These are phyloP conservation scores for Sparus aurata DNA, from an alignment of 2,797 vertebrate species.

Conservation along the genomic window DNA sequence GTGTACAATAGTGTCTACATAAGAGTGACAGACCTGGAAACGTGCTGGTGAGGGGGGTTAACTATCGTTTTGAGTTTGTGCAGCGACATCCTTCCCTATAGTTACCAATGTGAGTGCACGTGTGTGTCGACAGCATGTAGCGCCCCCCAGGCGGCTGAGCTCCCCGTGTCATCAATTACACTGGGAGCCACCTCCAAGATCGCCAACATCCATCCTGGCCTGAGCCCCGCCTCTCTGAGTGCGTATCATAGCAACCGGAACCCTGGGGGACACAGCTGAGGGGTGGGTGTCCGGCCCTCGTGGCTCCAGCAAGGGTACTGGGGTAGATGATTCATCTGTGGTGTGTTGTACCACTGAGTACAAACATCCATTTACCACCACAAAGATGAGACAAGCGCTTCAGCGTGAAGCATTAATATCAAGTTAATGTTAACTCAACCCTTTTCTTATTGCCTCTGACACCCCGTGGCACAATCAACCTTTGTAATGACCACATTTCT, in stretches of 20 bases:
- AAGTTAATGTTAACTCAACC: constrained; percentile 5
- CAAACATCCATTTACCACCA: neutral
- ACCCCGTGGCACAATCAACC: constrained; percentile 19
- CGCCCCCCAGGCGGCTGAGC: constrained; percentile 18
- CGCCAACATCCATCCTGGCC: constrained; percentile 50
- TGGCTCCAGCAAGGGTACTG: constrained; percentile 4
- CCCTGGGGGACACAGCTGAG: constrained; percentile 21
- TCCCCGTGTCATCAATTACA: constrained; percentile 63
- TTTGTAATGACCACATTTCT: constrained; percentile 9
- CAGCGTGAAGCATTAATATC: constrained; percentile 15
- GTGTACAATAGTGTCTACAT: neutral
- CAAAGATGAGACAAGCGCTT: constrained; percentile 4
- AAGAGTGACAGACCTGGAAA: neutral
- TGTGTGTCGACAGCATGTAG: constrained; percentile 34
- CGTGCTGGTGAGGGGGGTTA: neutral
- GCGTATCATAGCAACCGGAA: constrained; percentile 61
- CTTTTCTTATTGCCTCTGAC: constrained; percentile 15
- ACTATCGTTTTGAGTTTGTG: constrained; percentile 57
- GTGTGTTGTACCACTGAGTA: neutral
- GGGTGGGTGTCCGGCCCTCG: constrained; percentile 11
- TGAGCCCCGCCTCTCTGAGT: constrained; percentile 15
- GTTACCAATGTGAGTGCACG: constrained; percentile 20
- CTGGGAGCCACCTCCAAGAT: constrained; percentile 50
- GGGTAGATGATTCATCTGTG: constrained; percentile 15
- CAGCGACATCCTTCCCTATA: constrained; percentile 33